Conservation (phyloP, 2,888 invertebrate species). For the Fissipunctia ypsillon region DNA sequence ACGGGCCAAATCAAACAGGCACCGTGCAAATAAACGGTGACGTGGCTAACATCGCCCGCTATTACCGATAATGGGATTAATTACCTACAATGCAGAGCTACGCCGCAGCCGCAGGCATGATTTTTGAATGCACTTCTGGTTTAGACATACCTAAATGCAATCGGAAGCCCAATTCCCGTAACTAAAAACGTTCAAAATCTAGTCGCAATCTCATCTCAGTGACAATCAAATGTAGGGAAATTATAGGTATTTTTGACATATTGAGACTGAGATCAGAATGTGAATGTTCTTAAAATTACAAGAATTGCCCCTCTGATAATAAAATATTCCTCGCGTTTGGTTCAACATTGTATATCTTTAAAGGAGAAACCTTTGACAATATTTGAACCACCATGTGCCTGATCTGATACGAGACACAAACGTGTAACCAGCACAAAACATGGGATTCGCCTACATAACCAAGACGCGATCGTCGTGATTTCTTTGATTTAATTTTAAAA, state of each 20-base stretch:
- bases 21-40: slow-evolving; percentile 78
- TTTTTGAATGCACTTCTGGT: slow-evolving; percentile 27
- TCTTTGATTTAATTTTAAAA: too few species aligned
- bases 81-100: slow-evolving; percentile 75
- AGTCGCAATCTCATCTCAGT: too few species aligned
- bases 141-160: slow-evolving; percentile 4
- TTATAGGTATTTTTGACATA: too few species aligned
- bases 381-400: background rate
- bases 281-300: too few species aligned
- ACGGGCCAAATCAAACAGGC: slow-evolving; percentile 79
- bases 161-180: too few species aligned
- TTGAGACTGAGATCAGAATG: too few species aligned
- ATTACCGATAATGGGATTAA: slow-evolving; percentile 81
- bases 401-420: background rate
- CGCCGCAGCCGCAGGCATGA: slow-evolving; percentile 26
- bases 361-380: background rate
- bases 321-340: background rate
- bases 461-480: too few species aligned
- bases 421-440: background rate
- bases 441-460: background rate
- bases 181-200: too few species aligned
- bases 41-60: slow-evolving; percentile 79
- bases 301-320: too few species aligned
- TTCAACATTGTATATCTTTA: background rate
- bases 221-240: too few species aligned